Evolutionary conservation across 2,888 invertebrate genomes (phyloP).

Genomic region (Hyposoter didymator): DNA sequence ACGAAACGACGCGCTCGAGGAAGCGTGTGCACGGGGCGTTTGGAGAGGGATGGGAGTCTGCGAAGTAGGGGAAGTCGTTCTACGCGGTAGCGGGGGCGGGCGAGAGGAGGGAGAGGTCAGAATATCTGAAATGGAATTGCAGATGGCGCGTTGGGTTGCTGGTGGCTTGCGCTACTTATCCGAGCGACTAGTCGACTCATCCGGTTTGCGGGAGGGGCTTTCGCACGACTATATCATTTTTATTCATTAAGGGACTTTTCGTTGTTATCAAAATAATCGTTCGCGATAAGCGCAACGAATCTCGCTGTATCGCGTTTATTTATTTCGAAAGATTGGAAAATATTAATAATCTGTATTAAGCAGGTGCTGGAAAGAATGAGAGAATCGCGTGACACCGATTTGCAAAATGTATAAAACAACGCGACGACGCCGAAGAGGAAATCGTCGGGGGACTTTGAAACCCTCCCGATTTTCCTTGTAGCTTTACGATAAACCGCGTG

Average conservation of each 20-base stretch:
- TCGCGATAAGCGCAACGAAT: background rate
- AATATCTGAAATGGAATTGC: conserved; percentile 77
- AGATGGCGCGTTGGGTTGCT: conserved; percentile 77
- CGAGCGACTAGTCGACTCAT: conserved; percentile 75
- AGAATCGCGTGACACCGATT: background rate
- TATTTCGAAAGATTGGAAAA: background rate
- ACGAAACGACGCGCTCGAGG: conserved; percentile 55
- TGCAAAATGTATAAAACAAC: conserved; percentile 2
- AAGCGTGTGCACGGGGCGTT: conserved; percentile 57
- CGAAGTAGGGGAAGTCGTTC: conserved; percentile 70
- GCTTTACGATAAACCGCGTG: conserved; percentile 42
- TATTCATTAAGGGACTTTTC: conserved; percentile 18
- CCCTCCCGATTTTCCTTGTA: conserved; percentile 64
- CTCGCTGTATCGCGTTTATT: background rate
- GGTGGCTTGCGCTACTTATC: conserved; percentile 74
- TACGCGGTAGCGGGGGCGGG: conserved; percentile 52
- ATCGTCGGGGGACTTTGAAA: conserved; percentile 59
- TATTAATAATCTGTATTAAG: no score
- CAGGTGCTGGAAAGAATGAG: background rate
- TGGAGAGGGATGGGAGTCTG: conserved; percentile 67
- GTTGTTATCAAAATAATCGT: background rate
- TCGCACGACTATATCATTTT: conserved; percentile 1
- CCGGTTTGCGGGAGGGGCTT: conserved; percentile 73
- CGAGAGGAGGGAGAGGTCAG: conserved; percentile 71
- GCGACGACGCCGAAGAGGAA: conserved; percentile 59